Evolutionary conservation across 2,888 invertebrate species (phyloP).

Genomic region (Myopa tessellatipennis): DNA sequence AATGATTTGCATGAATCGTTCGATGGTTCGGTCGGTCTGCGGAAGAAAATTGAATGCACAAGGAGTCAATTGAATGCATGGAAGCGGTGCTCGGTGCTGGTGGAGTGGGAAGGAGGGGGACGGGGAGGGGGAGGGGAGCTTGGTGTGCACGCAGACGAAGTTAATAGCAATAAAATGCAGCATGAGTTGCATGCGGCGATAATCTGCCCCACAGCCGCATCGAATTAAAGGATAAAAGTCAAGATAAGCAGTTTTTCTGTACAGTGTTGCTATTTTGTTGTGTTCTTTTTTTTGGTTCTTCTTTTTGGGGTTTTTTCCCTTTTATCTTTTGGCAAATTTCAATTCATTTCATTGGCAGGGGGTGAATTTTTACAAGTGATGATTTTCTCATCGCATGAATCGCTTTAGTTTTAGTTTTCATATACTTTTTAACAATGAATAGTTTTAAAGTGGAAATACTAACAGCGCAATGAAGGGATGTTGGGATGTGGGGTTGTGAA

Average conservation of each 20-base stretch:
- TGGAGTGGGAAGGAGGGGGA: background rate
- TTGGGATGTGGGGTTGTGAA: too few relatives aligned
- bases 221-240: slow-evolving; percentile 12
- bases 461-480: too few relatives aligned
- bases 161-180: slow-evolving; percentile 11
- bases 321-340: background rate
- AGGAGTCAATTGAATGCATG: background rate
- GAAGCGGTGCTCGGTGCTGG: background rate
- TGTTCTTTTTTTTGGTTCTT: background rate
- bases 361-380: slow-evolving; percentile 7
- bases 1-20: slow-evolving; percentile 28
- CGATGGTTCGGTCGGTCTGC: background rate
- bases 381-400: slow-evolving; percentile 22
- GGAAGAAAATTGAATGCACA: background rate
- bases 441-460: too few relatives aligned
- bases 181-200: slow-evolving; percentile 22
- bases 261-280: background rate
- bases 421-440: too few relatives aligned
- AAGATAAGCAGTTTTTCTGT: slow-evolving; percentile 1
- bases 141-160: background rate
- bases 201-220: slow-evolving; percentile 5
- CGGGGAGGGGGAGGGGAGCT: background rate
- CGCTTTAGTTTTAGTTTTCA: background rate
- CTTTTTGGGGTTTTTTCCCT: too few relatives aligned
- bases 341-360: background rate